Base-by-base conservation (phyloP, 2,888 invertebrate species). In the Eilema caniola region DNA sequence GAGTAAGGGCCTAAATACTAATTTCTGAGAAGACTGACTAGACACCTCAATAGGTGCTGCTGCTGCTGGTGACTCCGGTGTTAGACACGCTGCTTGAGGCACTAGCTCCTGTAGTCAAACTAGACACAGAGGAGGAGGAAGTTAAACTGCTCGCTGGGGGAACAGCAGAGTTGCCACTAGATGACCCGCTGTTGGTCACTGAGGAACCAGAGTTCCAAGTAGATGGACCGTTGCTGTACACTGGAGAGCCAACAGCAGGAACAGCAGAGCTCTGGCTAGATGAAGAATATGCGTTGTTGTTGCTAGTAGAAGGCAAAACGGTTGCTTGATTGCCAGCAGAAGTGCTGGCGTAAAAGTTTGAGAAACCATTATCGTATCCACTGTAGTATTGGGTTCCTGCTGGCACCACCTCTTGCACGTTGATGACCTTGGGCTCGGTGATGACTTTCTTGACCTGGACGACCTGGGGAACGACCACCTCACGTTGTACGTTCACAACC, bases 401-500 rank as follows among this genome's bases (percentile, higher is more conserved):
- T 2, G 80, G 80, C 0, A 81, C 75, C n/a, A 81, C 79, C 57
- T 81, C 72, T 16, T 81, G 76, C 14, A 76, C 73, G 24, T 67
- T 76, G 31, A 81, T 69, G 7, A 81, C 62, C 62, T 80, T 82
- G 16, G 82, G 82, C 37, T 78, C 81, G 0, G 73, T 77, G 59
- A 82, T 72, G 37, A 81, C 68, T 37, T 82, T 81, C 47, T 80
- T 73, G 59, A 81, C 82, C n/a, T 76, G 69, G n/a, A 81, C 69
- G 3, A 81, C 78, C 37, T 81, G 78, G 14, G 82, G 82, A 23
- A 80, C 80, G 16, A 73, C 72, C 23, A 81, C 70, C 63, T 81
- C 81, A 31, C 82, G 81, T 66, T 81, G 80, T 16, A 81, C 82
- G 68, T 82, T 80, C 31, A 81, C 82, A 14, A 81, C 77, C 65